Evolutionary conservation across 2,888 invertebrate genomes (phyloP).

Genomic region (Microctonus hyperodae): DNA sequence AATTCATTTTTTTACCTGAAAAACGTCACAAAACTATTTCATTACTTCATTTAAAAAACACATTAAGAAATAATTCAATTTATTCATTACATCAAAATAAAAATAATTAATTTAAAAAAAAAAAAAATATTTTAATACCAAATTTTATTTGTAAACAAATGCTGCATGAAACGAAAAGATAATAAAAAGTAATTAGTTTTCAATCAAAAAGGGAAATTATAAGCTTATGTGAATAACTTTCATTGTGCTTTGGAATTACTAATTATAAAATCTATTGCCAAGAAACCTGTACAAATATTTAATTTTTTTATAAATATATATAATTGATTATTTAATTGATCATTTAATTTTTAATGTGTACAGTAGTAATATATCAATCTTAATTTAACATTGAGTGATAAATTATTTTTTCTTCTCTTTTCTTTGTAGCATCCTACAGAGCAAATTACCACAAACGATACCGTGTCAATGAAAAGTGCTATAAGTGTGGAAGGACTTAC

Average conservation of each 20-base stretch:
- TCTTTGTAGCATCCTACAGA: conserved; percentile 40
- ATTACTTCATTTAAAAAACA: not conserved
- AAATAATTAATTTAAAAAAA: not conserved
- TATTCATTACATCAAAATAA: not conserved
- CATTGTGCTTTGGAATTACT: not conserved
- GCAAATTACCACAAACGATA: conserved; percentile 41
- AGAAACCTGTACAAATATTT: no score
- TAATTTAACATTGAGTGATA: no score
- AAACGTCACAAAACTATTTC: conserved; percentile 22
- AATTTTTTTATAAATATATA: not conserved
- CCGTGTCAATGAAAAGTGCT: conserved; percentile 44
- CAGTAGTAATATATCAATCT: no score
- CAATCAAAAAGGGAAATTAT: conserved; percentile 15
- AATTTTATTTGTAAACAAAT: not conserved
- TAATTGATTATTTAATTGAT: not conserved
- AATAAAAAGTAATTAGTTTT: conserved; percentile 21
- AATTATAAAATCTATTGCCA: not conserved
- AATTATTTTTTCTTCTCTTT: conserved; percentile 1
- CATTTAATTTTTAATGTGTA: no score
- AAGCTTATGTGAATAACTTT: not conserved
- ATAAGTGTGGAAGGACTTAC: conserved; percentile 55
- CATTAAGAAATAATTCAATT: not conserved
- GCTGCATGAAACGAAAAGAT: conserved; percentile 11
- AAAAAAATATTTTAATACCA: not conserved
- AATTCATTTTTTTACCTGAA: conserved; percentile 36